Base-by-base conservation (phyloP, 1,140 invertebrate genomes). In the Idris sp. region DNA sequence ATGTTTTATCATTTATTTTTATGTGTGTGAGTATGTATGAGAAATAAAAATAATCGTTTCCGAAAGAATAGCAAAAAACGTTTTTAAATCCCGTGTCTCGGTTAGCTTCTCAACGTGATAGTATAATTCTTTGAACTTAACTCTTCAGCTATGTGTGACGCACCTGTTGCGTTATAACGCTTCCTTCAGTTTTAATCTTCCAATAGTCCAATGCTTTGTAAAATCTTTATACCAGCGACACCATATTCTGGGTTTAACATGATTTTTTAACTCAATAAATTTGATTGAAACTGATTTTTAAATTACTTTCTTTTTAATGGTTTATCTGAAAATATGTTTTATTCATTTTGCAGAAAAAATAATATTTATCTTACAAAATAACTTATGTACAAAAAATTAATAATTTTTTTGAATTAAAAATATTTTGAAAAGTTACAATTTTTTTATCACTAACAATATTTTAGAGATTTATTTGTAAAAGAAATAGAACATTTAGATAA, bases 181-280 rank as follows among this genome's bases (percentile, higher is more conserved):
- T 74, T 74, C 53, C 69, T 74, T 74, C 69, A 74, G 54, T 65
- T 74, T 74, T 65, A 74, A 65, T 65, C 61, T 65, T 65, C 59
- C 59, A 13, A 64, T 64, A 73, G 14, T 26, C 25, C 38, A 25
- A 65, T 73, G 53, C 53, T 65, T 73, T 65, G 30, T 64, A 59
- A 51, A 64, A 53, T 65, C 69, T 73, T 73, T 59, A 44, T 64
- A 51, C 44, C 30, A 30, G 31, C 56, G 26, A 54, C 51, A 56
- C 16, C 22, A 43, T 64, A 51, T 49, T 54, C 26, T 61, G 44
- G 4, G n/a, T 71, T 71, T 54, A 48, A 71, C 67, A 28, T 33
- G 41, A 67, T 46, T 53, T 69, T 69, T 53, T 43, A 41, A 54
- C 28, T 9, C 15, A n/a, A 33, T 33, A 25, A 48, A 56, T 33